These are phyloP conservation scores for Darevskia nairensis DNA, from an alignment of 2,797 vertebrate genomes.

Conservation along the genomic window DNA sequence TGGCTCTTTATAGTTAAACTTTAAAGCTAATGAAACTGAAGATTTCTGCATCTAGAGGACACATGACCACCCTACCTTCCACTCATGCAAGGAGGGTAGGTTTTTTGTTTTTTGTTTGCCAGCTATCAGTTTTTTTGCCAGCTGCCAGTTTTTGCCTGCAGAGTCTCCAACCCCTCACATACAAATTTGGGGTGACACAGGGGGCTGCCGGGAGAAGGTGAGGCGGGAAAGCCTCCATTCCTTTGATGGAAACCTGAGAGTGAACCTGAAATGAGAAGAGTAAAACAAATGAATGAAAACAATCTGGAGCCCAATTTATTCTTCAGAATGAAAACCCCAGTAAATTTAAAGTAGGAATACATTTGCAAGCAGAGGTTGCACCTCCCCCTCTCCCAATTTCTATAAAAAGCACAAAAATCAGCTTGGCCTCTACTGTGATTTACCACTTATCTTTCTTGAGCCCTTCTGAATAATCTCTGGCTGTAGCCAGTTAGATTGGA, in stretches of 20 bases:
- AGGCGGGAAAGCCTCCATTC: too few relatives aligned
- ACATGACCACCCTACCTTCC: background rate
- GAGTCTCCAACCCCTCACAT: background rate
- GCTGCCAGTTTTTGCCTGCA: too few relatives aligned
- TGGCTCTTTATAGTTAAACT: too few relatives aligned
- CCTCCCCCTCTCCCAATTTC: slow-evolving; percentile 44
- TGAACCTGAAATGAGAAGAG: slow-evolving; percentile 45
- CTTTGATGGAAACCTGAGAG: slow-evolving; percentile 10
- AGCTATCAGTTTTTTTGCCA: too few relatives aligned
- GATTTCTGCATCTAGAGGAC: too few relatives aligned
- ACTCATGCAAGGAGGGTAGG: background rate
- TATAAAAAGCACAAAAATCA: slow-evolving; percentile 53
- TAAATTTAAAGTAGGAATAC: slow-evolving; percentile 44
- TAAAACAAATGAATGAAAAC: slow-evolving; percentile 45
- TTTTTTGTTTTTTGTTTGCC: background rate
- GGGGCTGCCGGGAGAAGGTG: background rate
- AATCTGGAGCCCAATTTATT: slow-evolving; percentile 33
- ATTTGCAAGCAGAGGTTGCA: slow-evolving; percentile 27
- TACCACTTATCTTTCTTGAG: slow-evolving; percentile 37
- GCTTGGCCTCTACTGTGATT: slow-evolving; percentile 21
- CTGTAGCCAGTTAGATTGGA: slow-evolving; percentile 21
- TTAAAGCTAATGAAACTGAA: too few relatives aligned
- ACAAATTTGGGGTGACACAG: background rate
- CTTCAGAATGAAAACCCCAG: slow-evolving; percentile 36
- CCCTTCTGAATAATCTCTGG: slow-evolving; percentile 35